Conservation (phyloP, 2,888 invertebrate genomes). For the Lordiphosa fenestrarum region DNA sequence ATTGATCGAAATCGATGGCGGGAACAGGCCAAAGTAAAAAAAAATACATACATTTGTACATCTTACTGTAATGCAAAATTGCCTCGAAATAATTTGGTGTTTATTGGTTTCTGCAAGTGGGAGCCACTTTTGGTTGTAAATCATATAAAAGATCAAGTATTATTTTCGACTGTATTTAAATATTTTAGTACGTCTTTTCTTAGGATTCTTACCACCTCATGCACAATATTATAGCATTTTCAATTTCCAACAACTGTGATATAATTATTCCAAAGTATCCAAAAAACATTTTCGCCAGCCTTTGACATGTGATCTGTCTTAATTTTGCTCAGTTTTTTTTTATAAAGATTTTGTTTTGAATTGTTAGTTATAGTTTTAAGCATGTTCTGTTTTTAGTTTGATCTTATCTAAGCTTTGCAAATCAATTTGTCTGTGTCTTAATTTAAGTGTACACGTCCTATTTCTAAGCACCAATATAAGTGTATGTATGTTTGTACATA, state of each 20-base stretch:
- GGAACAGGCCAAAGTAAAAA: no score
- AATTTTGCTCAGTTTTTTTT: constrained; percentile 52
- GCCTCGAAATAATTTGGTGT: no score
- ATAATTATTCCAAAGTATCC: background rate
- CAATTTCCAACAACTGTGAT: background rate
- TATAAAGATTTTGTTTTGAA: constrained; percentile 21
- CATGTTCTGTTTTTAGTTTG: constrained; percentile 31
- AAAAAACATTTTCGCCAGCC: background rate
- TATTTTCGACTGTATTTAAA: constrained; percentile 6
- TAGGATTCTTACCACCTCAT: background rate
- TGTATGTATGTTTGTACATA: constrained; percentile 7
- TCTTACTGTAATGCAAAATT: no score
- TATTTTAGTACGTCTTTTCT: background rate
- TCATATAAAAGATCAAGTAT: no score
- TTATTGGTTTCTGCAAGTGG: no score
- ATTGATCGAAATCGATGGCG: no score
- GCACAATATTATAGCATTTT: constrained; percentile 5
- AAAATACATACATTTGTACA: no score
- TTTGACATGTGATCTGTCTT: constrained; percentile 55
- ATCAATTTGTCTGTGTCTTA: constrained; percentile 39
- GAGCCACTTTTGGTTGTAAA: no score
- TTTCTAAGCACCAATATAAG: constrained; percentile 46
- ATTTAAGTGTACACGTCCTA: constrained; percentile 39
- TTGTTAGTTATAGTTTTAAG: constrained; percentile 53
- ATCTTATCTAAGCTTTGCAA: constrained; percentile 11